phyloP scores from a whole-genome alignment of 2,113 vertebrate species.

The Shinisaurus crocodilurus region DNA sequence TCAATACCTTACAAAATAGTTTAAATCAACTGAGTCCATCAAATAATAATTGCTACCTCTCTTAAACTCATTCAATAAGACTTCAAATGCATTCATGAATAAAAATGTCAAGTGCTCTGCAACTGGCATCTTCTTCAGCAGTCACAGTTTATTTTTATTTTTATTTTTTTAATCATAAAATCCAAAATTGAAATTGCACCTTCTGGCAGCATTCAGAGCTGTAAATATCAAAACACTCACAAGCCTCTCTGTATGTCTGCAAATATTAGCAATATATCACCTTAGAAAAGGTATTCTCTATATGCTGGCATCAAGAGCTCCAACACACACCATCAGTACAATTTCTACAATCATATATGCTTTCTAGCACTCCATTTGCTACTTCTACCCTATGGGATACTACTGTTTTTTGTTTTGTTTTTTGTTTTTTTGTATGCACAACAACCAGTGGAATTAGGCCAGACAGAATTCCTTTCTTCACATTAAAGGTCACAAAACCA shows the following conservation, averaged over 20 bases:
- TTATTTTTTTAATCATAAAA: not conserved
- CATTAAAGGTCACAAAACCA: not conserved
- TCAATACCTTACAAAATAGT: not conserved
- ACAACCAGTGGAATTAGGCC: not conserved
- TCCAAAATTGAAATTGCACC: not conserved
- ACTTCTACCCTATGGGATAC: not conserved
- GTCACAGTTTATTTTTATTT: not conserved
- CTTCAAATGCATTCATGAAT: conserved; percentile 1
- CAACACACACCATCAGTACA: not conserved
- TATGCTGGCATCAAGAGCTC: not conserved
- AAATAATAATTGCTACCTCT: not conserved
- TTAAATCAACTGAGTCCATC: not conserved
- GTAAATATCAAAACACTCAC: not conserved
- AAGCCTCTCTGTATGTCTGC: conserved; percentile 2
- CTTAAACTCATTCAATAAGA: not conserved
- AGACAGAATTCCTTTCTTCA: not conserved
- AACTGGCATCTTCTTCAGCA: not conserved
- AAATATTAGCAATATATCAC: conserved; percentile 16
- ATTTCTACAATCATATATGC: not conserved
- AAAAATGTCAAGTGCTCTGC: not conserved
- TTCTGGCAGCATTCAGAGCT: not conserved
- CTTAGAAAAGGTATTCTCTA: not conserved
- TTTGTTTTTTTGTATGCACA: not conserved
- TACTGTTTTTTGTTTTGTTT: not conserved
- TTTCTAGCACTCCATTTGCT: not conserved